Conservation (phyloP, 2,113 vertebrate genomes). For the Elephas maximus region DNA sequence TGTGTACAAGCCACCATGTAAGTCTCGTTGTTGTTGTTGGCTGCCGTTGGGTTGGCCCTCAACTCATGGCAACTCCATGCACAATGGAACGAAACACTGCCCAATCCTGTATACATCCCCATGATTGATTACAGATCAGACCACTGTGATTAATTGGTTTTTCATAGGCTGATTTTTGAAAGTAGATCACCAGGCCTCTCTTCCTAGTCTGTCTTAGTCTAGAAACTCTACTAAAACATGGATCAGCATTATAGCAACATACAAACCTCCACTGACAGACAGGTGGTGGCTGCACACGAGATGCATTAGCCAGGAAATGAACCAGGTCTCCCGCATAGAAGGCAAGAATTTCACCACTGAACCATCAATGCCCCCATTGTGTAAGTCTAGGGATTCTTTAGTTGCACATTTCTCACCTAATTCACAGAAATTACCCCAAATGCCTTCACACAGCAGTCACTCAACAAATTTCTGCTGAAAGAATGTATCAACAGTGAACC, state of each 20-base stretch:
- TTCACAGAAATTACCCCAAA: neutral
- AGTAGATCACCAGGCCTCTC: neutral
- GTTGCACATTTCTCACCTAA: neutral
- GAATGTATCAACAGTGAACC: neutral
- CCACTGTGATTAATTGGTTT: neutral
- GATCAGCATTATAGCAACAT: neutral
- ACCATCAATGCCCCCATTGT: neutral
- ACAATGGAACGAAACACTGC: neutral
- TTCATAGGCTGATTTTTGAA: neutral
- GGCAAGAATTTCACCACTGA: neutral
- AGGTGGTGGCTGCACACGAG: neutral
- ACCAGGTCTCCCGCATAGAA: neutral
- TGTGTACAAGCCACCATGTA: neutral
- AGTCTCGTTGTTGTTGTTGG: neutral
- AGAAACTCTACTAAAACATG: neutral
- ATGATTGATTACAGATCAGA: neutral
- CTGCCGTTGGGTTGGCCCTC: no score
- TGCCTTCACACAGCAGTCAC: neutral
- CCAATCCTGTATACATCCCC: neutral
- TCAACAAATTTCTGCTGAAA: constrained; percentile 1
- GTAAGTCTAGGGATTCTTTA: neutral
- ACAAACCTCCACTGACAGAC: neutral
- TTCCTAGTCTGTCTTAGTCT: neutral
- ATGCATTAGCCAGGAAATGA: neutral
- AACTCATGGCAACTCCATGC: neutral